A percentile compares a stretch with the other conserved stretches of the same genome.
These are phyloP conservation scores for Acropternis orthonyx DNA, from an alignment of 2,797 vertebrate species.

Conservation along the genomic window DNA sequence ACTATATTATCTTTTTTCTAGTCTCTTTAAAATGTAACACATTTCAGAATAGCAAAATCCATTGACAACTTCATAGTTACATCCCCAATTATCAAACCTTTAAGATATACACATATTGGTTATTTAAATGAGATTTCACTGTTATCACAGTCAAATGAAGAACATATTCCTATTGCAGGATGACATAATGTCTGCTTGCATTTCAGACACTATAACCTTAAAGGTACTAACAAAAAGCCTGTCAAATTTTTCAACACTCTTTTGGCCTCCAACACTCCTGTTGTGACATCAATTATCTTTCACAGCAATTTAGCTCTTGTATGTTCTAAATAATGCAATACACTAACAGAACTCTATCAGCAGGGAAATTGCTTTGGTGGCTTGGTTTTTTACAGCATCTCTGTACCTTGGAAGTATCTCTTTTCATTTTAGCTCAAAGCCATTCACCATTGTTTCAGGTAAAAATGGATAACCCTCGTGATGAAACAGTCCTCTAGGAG, in stretches of 20 bases:
- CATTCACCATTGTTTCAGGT: neutral
- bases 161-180: neutral
- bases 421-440: neutral
- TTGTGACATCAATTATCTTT: neutral
- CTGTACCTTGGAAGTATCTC: neutral
- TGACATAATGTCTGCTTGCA: neutral
- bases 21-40: neutral
- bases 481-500: neutral
- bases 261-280: neutral
- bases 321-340: neutral
- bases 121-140: neutral
- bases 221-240: neutral
- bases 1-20: neutral
- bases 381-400: neutral
- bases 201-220: neutral
- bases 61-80: neutral
- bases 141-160: neutral
- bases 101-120: rapidly evolving
- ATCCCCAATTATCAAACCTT: neutral
- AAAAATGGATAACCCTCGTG: neutral
- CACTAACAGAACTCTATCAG: neutral
- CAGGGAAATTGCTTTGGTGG: neutral
- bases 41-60: neutral
- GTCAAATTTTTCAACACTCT: neutral
- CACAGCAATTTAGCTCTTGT: neutral